Evolutionary conservation across 64 coral and sea anemone genomes (phyloP), one percentile per base, ranked within the genome.

Genomic region (Hydrozoanthus tunicans): DNA sequence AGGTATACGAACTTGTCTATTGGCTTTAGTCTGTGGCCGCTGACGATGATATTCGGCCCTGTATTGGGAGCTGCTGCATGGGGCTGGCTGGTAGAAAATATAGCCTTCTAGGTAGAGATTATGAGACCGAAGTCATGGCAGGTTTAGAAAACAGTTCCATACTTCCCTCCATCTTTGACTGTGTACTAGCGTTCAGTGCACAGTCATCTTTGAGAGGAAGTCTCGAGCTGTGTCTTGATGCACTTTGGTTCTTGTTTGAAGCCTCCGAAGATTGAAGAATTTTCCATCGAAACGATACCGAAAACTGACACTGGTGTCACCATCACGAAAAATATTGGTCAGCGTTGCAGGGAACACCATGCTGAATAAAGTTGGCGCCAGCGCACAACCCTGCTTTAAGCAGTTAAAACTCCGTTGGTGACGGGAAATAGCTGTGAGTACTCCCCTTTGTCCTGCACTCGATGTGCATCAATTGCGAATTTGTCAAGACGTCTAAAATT

Each of bases 131-230:
- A 67, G 64, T 67, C 64, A 67, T 67, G 11, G 12, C 64, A 67
- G 7, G 64, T 67, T 67, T 67, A 67, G 64, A 4, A 13, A 67
- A 67, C 64, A 67, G 12, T 10, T 67, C 12, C 64, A 67, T 67
- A 17, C 64, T 67, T 11, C 12, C 64, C 64, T 67, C 11, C 64
- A 67, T 12, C 4, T 67, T 17, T 53, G 20, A 73, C 70, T 73
- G 26, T 73, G 70, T 43, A 73, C 70, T 27, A 73, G 26, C 70
- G 20, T 73, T 73, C 17, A 73, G 70, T 27, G 70, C 70, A 73
- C 26, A 27, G 23, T 73, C 20, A 43, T 73, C 20, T 5, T 7
- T 8, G 5, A 73, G 9, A 6, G 5, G 4, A 43, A 73, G 26
- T 67, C 64, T 11, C 64, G 12, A 67, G 64, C 64, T 67, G 12